Conservation (phyloP, 2,113 vertebrate genomes). For the Hiodon tergisus region DNA sequence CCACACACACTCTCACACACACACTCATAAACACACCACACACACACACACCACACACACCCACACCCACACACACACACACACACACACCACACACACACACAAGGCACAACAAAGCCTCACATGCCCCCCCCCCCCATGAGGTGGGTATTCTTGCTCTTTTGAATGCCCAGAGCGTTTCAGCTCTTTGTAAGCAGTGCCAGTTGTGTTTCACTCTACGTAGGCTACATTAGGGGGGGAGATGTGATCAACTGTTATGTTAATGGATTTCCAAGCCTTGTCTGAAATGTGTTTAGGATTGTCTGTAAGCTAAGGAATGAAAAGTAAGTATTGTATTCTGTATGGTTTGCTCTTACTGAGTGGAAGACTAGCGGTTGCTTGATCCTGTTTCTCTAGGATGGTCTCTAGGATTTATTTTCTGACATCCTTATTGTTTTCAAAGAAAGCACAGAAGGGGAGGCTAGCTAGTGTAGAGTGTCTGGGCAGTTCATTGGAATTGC, state of each 20-base stretch:
- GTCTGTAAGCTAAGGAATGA: background rate
- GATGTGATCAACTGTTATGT: background rate
- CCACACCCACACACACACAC: too few species aligned
- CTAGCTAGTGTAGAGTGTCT: too few species aligned
- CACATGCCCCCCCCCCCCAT: background rate
- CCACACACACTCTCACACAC: too few species aligned
- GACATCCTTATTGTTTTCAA: too few species aligned
- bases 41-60: too few species aligned
- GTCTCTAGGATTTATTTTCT: too few species aligned
- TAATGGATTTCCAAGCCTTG: conserved; percentile 2
- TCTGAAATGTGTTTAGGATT: background rate
- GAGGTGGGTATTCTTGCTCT: background rate
- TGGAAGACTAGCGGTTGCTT: conserved; percentile 3
- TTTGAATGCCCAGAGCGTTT: background rate
- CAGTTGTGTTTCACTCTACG: background rate
- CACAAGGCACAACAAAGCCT: background rate
- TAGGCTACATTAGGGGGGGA: background rate
- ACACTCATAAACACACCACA: too few species aligned
- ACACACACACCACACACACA: too few species aligned
- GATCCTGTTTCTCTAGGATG: background rate
- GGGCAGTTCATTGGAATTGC: too few species aligned
- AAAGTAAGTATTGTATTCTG: conserved; percentile 5
- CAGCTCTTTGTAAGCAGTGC: background rate
- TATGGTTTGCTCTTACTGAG: background rate
- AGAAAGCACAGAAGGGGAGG: too few species aligned